Evolutionary conservation across 2,888 invertebrate species (phyloP), one percentile per base, ranked within the genome.

Genomic region (Callimorpha dominula): DNA sequence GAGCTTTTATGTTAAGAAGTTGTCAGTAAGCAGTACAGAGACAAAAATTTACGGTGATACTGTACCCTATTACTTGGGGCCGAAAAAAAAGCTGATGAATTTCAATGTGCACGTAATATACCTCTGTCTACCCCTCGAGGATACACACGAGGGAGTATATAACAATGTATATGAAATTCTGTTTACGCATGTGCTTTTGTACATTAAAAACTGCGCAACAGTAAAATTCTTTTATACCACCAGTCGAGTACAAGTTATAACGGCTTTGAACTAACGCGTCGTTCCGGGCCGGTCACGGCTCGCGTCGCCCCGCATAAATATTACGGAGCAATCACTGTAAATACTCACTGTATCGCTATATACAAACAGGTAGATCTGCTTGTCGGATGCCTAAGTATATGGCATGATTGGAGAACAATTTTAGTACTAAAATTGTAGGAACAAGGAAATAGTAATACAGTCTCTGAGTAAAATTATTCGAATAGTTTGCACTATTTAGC

Each of bases 261-360:
- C 64, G 64, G 68, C 72, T 71, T 74, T 72, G 66, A 66, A 86
- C 83, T 86, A 86, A 89, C 87, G 84, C 79, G 78, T 72, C 81
- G 83, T 80, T 79, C 82, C 87, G 79, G 85, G 83, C 85, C 84
- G 85, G 85, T 86, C 87, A 85, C 78, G 86, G 83, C 31, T 63
- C 68, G 81, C 85, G 86, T 85, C 86, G 85, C 88, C 79, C 81
- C 81, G 88, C 89, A 90, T 91, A 92, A 91, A 93, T 88, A 90
- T 89, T 84, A 89, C 87, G 82, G 81, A 87, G 90, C 92, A 92
- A 92, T 93, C 92, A 89, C 89, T 88, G 89, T 90, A 90, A 91
- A 91, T 90, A 90, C 86, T 86, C 74, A 70, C 85, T 83, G 81
- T 85, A 86, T 86, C 89, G 68, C 62, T 72, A 62, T 66, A 88